Base-by-base conservation (phyloP, 2,113 vertebrate genomes). In the Tyrannus savana region DNA sequence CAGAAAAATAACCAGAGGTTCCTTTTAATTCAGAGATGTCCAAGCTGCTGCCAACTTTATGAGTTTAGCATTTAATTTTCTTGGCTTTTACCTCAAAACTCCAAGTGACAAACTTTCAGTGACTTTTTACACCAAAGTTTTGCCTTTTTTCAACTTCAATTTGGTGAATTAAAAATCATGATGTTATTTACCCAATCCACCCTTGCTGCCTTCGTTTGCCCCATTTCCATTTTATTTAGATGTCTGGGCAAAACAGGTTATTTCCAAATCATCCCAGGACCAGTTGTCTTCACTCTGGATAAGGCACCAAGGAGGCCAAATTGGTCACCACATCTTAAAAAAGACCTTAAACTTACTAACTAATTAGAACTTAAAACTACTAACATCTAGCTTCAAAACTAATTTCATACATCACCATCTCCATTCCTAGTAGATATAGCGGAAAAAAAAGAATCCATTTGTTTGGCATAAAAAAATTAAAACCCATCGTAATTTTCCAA, bases 401-500 rank as follows among this genome's bases (percentile, higher is more conserved):
- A 4, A 84, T 83, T 78, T 92, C 2, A 1, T 67, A 67, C n/a
- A 68, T 58, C 44, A n/a, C 27, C 3, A 6, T 74, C 83, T 94
- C 8, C 28, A 60, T 71, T 95, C 86, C 52, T 66, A 76, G 55
- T 27, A 73, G 14, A 58, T 66, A 52, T 1, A 75, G 8, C 23
- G 5, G 52, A 64, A 88, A 88, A 95, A 52, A 92, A 96, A 87
- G 56, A 81, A 75, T 35, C 62, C 4, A 28, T 84, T 94, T 92
- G 23, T 89, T 92, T 79, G 28, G 10, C 44, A 53, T 39, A 42
- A 75, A 86, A 87, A 64, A 10, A 86, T 50, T 73, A 28, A 96
- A 87, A 68, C 28, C 2, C 16, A 68, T 77, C 37, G 62, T 79
- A 55, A 76, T 69, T 92, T 94, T 88, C 35, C 23, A 72, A 62